Evolutionary conservation across 2,113 vertebrate species (phyloP).

Genomic region (Siniperca knerii): DNA sequence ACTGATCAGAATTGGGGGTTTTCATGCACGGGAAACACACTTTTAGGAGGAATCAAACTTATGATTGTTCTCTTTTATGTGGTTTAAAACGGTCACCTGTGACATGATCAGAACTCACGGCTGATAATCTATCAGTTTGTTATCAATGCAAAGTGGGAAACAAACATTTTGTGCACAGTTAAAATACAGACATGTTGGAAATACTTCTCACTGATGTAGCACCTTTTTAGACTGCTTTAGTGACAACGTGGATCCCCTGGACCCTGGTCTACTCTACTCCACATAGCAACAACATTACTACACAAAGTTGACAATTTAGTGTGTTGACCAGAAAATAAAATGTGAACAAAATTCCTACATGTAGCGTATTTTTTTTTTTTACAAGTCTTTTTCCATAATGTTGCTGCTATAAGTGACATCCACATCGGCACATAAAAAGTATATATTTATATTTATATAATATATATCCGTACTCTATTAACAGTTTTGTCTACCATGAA

Average conservation of each 20-base stretch:
- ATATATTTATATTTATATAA: slow-evolving; percentile 90
- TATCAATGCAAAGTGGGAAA: slow-evolving; percentile 19
- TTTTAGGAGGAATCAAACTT: slow-evolving; percentile 12
- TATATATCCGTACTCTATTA: slow-evolving; percentile 90
- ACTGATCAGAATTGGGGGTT: slow-evolving; percentile 9
- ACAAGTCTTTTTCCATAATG: slow-evolving; percentile 81
- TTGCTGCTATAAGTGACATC: slow-evolving; percentile 87
- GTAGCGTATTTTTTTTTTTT: slow-evolving; percentile 74
- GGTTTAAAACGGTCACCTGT: neutral
- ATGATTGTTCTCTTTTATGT: slow-evolving; percentile 21
- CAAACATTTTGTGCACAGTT: slow-evolving; percentile 56
- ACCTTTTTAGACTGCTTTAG: slow-evolving; percentile 68
- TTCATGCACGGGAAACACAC: slow-evolving; percentile 42
- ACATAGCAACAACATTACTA: slow-evolving; percentile 86
- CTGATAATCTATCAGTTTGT: slow-evolving; percentile 13
- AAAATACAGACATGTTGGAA: slow-evolving; percentile 63
- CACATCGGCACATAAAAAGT: slow-evolving; percentile 89
- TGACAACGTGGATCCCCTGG: slow-evolving; percentile 68
- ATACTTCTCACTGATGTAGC: slow-evolving; percentile 72
- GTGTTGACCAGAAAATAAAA: slow-evolving; percentile 82
- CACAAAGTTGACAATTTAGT: slow-evolving; percentile 84
- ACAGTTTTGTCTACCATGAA: slow-evolving; percentile 87
- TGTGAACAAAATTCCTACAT: slow-evolving; percentile 83
- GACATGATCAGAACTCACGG: slow-evolving; percentile 25
- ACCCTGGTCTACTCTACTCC: slow-evolving; percentile 83